Evolutionary conservation across 2,113 vertebrate species (phyloP).

Genomic region (Percopsis transmontana): DNA sequence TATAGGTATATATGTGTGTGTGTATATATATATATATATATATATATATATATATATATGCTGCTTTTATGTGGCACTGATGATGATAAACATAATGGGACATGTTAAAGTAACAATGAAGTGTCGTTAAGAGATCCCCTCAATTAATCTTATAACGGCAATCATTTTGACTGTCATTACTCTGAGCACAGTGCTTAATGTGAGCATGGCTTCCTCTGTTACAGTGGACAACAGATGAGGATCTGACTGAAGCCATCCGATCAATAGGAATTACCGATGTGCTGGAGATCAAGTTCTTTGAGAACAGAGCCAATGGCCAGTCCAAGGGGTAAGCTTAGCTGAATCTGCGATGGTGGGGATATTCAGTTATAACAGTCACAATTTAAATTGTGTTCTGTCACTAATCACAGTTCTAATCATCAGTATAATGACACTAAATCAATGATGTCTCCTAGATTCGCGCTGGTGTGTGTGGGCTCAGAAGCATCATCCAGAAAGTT

Average conservation of each 20-base stretch:
- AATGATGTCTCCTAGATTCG: constrained; percentile 82
- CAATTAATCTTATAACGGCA: too few relatives aligned
- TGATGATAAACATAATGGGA: too few relatives aligned
- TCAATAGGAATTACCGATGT: constrained; percentile 95
- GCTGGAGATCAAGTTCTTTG: constrained; percentile 99
- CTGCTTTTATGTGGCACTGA: not conserved
- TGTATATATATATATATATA: not conserved
- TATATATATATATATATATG: not conserved
- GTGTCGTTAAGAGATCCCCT: too few relatives aligned
- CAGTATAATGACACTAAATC: not conserved
- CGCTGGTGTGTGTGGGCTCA: constrained; percentile 95
- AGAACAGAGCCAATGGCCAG: constrained; percentile 98
- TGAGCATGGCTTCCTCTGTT: constrained; percentile 32
- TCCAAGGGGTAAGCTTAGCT: constrained; percentile 89
- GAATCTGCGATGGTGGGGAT: not conserved
- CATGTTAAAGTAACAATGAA: too few relatives aligned
- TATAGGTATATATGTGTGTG: not conserved
- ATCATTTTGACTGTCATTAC: too few relatives aligned
- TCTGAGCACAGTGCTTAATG: not conserved
- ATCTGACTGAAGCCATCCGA: constrained; percentile 95
- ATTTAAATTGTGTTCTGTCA: too few relatives aligned
- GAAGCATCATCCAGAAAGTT: constrained; percentile 96
- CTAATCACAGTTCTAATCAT: not conserved
- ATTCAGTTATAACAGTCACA: too few relatives aligned
- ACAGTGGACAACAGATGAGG: constrained; percentile 99